Evolutionary conservation across 2,113 vertebrate genomes (phyloP).

Genomic region (Scytalopus superciliaris): DNA sequence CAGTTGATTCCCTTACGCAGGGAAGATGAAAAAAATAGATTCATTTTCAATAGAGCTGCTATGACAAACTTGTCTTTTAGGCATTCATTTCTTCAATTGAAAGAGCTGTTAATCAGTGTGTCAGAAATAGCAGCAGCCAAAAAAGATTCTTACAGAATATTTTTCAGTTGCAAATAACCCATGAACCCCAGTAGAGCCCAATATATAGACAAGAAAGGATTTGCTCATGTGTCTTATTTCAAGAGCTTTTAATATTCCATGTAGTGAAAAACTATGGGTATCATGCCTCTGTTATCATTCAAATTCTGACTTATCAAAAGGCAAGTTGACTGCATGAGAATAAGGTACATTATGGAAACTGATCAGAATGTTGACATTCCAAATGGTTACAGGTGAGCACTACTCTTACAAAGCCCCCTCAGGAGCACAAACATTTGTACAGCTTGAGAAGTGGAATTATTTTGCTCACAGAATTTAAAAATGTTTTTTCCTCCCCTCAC

Average conservation of each 20-base stretch:
- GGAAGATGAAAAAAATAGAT: slow-evolving; percentile 21
- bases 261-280: neutral
- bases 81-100: neutral
- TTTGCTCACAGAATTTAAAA: neutral
- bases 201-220: neutral
- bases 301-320: neutral
- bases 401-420: neutral
- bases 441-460: neutral
- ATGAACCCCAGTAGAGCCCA: neutral
- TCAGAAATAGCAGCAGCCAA: slow-evolving; percentile 27
- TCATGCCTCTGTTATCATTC: neutral
- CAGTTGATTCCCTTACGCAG: neutral
- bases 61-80: slow-evolving; percentile 51
- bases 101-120: slow-evolving; percentile 35
- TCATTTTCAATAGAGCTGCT: slow-evolving; percentile 29
- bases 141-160: neutral
- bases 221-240: neutral
- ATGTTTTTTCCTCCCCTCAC: neutral
- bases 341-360: neutral
- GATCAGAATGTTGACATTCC: neutral
- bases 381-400: neutral
- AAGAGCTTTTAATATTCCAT: neutral
- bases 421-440: neutral
- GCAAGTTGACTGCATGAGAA: neutral
- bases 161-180: neutral